Conservation (phyloP, 2,888 invertebrate species). For the Troglohyphantes excavatus region DNA sequence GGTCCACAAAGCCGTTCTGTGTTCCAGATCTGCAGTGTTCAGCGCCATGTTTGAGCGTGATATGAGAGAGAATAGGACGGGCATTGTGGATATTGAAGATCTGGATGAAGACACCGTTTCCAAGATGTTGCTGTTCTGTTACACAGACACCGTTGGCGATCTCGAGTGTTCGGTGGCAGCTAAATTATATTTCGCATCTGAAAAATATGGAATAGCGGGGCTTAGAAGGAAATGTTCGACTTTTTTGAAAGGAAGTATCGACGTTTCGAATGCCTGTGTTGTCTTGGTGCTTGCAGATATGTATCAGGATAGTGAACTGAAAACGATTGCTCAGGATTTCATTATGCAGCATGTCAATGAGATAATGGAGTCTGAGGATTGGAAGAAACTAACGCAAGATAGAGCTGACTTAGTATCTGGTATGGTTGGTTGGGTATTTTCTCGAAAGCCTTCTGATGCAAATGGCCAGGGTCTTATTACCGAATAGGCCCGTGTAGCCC, state of each 20-base stretch:
- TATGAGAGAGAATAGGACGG: background rate
- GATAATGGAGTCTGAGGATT: too few relatives aligned
- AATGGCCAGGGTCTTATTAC: too few relatives aligned
- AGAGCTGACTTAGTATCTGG: too few relatives aligned
- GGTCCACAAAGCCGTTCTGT: constrained; percentile 4
- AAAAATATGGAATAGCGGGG: background rate
- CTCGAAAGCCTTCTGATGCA: too few relatives aligned
- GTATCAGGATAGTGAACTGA: too few relatives aligned
- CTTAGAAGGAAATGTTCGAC: background rate
- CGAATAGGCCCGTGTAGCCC: too few relatives aligned
- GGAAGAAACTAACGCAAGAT: too few relatives aligned
- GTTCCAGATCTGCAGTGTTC: background rate
- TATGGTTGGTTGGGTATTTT: too few relatives aligned
- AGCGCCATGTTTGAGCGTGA: constrained; percentile 2
- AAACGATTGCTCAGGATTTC: too few relatives aligned
- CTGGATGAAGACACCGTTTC: background rate
- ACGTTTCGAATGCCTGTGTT: background rate
- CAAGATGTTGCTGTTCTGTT: background rate
- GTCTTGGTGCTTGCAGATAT: background rate
- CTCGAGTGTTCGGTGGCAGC: background rate
- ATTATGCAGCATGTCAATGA: too few relatives aligned
- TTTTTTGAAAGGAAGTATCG: background rate
- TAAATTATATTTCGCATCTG: background rate
- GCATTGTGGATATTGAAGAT: background rate
- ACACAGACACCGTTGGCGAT: background rate